These are phyloP conservation scores for Trematocara variabile DNA, from an alignment of 2,113 vertebrate species.

Conservation along the genomic window DNA sequence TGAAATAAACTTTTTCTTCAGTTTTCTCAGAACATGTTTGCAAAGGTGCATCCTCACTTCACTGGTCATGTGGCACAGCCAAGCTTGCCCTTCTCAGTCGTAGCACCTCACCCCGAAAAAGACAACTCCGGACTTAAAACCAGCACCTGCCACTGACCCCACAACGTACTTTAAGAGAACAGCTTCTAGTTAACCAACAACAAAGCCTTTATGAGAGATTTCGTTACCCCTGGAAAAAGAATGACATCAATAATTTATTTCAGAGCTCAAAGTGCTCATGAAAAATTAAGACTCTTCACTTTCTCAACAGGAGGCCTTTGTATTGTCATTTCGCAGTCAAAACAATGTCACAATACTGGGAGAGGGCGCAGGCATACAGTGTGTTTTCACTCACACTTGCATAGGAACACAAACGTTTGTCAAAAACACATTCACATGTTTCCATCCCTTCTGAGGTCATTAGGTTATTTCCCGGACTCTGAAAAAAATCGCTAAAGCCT, in stretches of 20 bases:
- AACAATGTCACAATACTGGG: background rate
- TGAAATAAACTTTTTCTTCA: background rate
- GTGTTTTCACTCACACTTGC: background rate
- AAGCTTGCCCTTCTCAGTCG: background rate
- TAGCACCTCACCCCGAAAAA: background rate
- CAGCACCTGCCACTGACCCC: background rate
- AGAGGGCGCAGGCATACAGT: background rate
- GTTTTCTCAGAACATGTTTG: background rate
- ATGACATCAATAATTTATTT: constrained; percentile 40
- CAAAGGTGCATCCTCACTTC: background rate
- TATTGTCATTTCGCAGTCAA: constrained; percentile 16
- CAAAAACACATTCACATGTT: background rate
- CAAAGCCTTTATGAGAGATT: background rate
- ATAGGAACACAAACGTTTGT: background rate
- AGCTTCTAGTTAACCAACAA: background rate
- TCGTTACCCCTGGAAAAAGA: constrained; percentile 8
- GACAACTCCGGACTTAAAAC: background rate
- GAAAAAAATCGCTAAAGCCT: background rate
- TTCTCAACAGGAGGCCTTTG: constrained; percentile 20
- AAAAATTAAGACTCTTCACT: constrained; percentile 42
- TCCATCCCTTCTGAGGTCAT: background rate
- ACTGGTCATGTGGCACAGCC: background rate
- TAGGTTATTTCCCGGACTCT: background rate
- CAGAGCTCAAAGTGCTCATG: constrained; percentile 38
- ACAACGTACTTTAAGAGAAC: background rate